phyloP scores from a whole-genome alignment of 2,797 vertebrate species.

The Peromyscus eremicus region DNA sequence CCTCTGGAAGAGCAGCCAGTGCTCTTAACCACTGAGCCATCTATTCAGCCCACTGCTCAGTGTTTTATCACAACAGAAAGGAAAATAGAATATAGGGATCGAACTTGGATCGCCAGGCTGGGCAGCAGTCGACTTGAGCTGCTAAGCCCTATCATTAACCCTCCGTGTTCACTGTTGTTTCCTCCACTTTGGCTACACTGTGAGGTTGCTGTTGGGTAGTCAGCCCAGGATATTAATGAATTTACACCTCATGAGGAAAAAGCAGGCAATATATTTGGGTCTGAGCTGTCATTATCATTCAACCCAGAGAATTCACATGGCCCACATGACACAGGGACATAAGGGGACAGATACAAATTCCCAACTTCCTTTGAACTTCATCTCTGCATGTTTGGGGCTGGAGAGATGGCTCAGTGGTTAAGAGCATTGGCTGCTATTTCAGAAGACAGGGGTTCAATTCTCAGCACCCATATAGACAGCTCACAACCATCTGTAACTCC shows the following conservation, averaged over 20 bases:
- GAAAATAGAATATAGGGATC: background rate
- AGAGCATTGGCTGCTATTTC: background rate
- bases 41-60: too few relatives aligned
- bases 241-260: conserved; percentile 48
- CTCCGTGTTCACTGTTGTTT: background rate
- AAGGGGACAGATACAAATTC: background rate
- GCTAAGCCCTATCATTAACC: background rate
- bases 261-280: background rate
- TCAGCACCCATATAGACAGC: background rate
- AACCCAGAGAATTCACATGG: background rate
- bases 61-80: background rate
- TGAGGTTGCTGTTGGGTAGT: background rate
- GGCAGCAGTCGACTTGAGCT: background rate
- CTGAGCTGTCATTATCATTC: background rate
- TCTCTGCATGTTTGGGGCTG: background rate
- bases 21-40: too few relatives aligned
- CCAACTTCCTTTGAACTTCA: conserved; percentile 18
- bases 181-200: background rate
- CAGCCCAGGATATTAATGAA: background rate
- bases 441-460: background rate
- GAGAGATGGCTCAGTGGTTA: background rate
- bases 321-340: background rate
- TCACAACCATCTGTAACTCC: background rate
- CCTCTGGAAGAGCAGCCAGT: too few relatives aligned
- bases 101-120: background rate